phyloP scores from a whole-genome alignment of 2,888 invertebrate species.

The Habroteleia sp. region DNA sequence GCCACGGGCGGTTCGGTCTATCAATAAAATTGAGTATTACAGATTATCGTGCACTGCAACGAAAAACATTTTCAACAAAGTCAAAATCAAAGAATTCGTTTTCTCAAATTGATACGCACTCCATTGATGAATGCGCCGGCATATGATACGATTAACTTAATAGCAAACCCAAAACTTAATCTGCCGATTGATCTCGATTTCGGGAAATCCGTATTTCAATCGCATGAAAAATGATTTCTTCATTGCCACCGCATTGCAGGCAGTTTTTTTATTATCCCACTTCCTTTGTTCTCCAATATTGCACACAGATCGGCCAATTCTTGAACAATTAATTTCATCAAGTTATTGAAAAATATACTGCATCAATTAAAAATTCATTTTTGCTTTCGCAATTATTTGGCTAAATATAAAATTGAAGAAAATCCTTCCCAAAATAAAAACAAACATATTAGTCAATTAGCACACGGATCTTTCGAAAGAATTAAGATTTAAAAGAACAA shows the following conservation, averaged over 20 bases:
- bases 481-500: no score
- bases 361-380: no score
- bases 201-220: not conserved
- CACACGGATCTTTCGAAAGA: no score
- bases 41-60: slow-evolving; percentile 69
- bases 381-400: no score
- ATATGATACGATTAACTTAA: slow-evolving; percentile 17
- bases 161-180: not conserved
- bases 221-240: not conserved
- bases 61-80: slow-evolving; percentile 57
- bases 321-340: no score
- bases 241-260: not conserved
- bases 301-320: no score
- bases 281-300: no score
- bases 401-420: no score
- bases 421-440: no score
- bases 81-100: slow-evolving; percentile 53
- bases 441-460: no score
- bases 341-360: no score
- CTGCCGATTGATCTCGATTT: not conserved
- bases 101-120: slow-evolving; percentile 54
- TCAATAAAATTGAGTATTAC: slow-evolving; percentile 78
- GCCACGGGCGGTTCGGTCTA: slow-evolving; percentile 64
- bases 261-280: no score
- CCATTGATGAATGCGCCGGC: slow-evolving; percentile 34